Base-by-base conservation (phyloP, 2,113 vertebrate genomes). In the Dunckerocampus dactyliophorus region DNA sequence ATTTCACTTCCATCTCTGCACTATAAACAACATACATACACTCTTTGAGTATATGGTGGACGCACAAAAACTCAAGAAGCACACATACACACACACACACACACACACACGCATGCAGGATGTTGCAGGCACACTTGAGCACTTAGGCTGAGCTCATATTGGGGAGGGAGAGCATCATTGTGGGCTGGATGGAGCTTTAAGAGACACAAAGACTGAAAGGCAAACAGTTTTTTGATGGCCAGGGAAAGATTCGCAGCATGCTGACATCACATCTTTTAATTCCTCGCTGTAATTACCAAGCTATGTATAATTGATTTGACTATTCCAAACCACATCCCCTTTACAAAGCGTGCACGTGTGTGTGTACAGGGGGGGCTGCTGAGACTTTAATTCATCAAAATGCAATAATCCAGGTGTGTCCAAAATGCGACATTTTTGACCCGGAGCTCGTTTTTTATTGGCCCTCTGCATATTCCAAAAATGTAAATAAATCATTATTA, bases 181-280 rank as follows among this genome's bases (percentile, higher is more conserved):
- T 65, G 67, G 65, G 55, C 74, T 74, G 45, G 59, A 51, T 63
- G 73, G 62, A 49, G 76, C 82, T 82, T 78, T 79, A 63, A 77
- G 58, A 72, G 50, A 62, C 13, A 46, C 31, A 47, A 28, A 60
- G 37, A 28, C 52, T 71, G 63, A 72, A 79, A 79, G 69, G 61
- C 53, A 68, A 72, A 71, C 80, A 45, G 69, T 75, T 78, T 74
- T 69, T 42, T 60, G 62, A 71, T 58, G 57, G 59, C 39, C 63
- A 47, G 34, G 13, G 17, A 63, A 46, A 42, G 43, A 75, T 58
- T 49, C 51, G 69, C 46, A 69, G 55, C 78, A 74, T 57, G 89
- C 90, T 92, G 89, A 91, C 86, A 76, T 74, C 46, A 88, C 81
- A 80, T 71, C 79, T 90, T 85, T 89, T 89, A 89, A 90, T 90